Percentiles rank a stretch among this genome's conserved stretches.
These are phyloP conservation scores for Drosophila nebulosa DNA, from an alignment of 1,140 invertebrate genomes.

Conservation along the genomic window DNA sequence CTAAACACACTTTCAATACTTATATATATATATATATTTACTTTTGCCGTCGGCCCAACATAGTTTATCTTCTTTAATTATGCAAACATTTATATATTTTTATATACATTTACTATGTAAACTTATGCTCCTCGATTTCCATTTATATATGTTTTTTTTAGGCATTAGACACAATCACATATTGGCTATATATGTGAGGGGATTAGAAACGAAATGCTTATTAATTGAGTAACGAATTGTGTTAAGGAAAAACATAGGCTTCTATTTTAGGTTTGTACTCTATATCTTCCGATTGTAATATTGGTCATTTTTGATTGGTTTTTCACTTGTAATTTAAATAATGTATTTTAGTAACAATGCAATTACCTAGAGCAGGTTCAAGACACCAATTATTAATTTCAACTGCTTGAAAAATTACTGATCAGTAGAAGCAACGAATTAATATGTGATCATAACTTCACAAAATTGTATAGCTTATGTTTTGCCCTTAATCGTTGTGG, in stretches of 20 bases:
- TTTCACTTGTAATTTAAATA: neutral
- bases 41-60: slow-evolving; percentile 5
- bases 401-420: too few species aligned
- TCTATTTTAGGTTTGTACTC: neutral
- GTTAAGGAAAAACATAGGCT: neutral
- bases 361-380: neutral
- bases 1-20: slow-evolving; percentile 25
- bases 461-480: neutral
- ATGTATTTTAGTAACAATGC: neutral
- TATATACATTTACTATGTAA: slow-evolving; percentile 33
- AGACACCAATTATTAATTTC: neutral
- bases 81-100: slow-evolving; percentile 35
- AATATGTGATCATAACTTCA: neutral
- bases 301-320: neutral
- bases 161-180: slow-evolving; percentile 61
- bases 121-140: slow-evolving; percentile 23
- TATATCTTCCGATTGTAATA: neutral
- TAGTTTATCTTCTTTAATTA: slow-evolving; percentile 12
- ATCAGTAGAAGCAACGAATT: too few species aligned
- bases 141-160: slow-evolving; percentile 9
- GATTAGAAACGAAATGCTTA: neutral
- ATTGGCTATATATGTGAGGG: slow-evolving; percentile 46
- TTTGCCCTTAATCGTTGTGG: neutral
- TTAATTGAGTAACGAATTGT: neutral
- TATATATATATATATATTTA: neutral